These are phyloP conservation scores for Hoplodrina ambigua DNA, from an alignment of 2,888 invertebrate genomes.

Conservation along the genomic window DNA sequence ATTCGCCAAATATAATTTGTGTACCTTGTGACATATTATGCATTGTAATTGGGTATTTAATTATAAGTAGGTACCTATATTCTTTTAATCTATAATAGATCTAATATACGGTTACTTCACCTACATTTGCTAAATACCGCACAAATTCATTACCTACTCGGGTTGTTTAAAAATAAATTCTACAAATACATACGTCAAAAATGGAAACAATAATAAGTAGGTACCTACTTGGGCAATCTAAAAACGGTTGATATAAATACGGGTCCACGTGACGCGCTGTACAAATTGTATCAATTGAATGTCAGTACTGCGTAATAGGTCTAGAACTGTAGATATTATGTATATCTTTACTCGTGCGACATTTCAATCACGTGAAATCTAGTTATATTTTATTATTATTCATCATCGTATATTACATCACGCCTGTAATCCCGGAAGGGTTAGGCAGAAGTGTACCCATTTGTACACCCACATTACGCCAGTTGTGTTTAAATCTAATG, in stretches of 20 bases:
- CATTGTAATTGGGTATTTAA: constrained; percentile 3
- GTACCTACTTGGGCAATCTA: constrained; percentile 4
- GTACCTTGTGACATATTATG: neutral
- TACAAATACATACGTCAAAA: neutral
- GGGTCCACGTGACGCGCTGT: constrained; percentile 25
- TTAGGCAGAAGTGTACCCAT: too few species aligned
- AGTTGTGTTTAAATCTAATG: too few species aligned
- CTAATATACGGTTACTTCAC: neutral
- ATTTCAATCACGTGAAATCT: constrained; percentile 36
- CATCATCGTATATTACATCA: too few species aligned
- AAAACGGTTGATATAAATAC: constrained; percentile 23
- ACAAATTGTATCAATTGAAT: constrained; percentile 51
- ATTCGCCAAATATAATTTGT: constrained; percentile 35
- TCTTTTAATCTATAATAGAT: neutral
- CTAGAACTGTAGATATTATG: neutral
- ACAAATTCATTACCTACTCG: too few species aligned
- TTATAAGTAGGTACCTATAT: neutral
- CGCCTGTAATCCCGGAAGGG: too few species aligned
- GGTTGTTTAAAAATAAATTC: neutral
- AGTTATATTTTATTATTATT: neutral
- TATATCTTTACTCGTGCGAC: constrained; percentile 16
- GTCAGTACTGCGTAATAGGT: constrained; percentile 24
- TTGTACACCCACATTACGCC: too few species aligned
- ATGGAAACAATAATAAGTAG: neutral
- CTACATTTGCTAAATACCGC: neutral